Evolutionary conservation across 2,888 invertebrate genomes (phyloP).

Genomic region (Rhopalosiphum nymphaeae): DNA sequence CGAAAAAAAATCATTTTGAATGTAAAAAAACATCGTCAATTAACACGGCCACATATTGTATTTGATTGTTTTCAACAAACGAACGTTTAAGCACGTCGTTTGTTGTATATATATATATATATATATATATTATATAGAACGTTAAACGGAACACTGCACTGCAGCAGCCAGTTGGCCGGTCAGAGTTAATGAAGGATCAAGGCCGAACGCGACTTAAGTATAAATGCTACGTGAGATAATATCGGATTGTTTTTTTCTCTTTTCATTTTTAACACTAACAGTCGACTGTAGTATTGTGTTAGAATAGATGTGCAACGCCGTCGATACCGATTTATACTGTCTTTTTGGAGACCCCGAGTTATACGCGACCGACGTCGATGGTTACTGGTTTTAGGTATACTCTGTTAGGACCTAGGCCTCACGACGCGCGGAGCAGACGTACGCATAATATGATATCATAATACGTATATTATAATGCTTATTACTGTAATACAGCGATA

Average conservation of each 20-base stretch:
- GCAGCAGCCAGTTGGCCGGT: neutral
- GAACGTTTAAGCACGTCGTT: neutral
- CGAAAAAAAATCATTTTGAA: neutral
- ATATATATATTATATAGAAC: neutral
- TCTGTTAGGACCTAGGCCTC: no score
- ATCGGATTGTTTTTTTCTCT: neutral
- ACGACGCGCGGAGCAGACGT: no score
- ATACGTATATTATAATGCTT: neutral
- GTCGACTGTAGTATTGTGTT: neutral
- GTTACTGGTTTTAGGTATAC: neutral
- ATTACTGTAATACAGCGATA: neutral
- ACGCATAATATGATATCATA: neutral
- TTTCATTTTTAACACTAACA: neutral
- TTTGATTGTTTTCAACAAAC: neutral
- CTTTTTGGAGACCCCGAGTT: neutral
- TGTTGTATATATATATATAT: neutral
- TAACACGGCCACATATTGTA: neutral
- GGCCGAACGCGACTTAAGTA: neutral
- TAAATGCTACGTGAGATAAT: neutral
- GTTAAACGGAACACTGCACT: neutral
- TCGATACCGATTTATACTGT: neutral
- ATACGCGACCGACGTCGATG: neutral
- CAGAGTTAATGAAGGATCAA: conserved; percentile 1
- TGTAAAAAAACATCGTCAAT: neutral
- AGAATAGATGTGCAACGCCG: neutral